Evolutionary conservation across 2,113 vertebrate genomes (phyloP), one percentile per base, ranked within the genome.

Genomic region (Cyanoramphus novaezelandiae): DNA sequence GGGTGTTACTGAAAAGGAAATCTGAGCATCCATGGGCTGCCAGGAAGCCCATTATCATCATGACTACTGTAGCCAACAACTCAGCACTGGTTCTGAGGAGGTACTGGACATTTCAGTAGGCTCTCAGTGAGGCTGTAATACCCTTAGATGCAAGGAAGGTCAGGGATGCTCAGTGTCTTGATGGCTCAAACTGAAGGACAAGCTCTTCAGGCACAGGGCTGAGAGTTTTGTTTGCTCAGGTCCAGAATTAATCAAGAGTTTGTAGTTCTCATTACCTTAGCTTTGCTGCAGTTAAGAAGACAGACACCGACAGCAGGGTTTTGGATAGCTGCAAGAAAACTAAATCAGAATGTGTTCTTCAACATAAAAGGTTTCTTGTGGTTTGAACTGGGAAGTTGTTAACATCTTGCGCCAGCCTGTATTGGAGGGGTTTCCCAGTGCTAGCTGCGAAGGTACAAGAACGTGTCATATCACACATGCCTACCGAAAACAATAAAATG

Each of bases 21-120:
- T 37, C 19, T 55, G 37, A 70, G 9, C 3, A 50, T 23, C 72
- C 44, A 10, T 18, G 39, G 55, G 11, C 31, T 86, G 25, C n/a
- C 52, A 46, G 39, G 35, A 64, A 68, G 17, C 4, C 17, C 16
- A 10, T 15, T 44, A 21, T 53, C 17, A 37, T 91, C n/a, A 57
- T 60, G 46, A 39, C 4, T 46, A 59, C 3, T 0, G 0, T 19
- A 55, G 33, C 28, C 35, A 46, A 28, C 1, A 3, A 25, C n/a
- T 72, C n/a, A 72, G 52, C n/a, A 33, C 15, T 14, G 33, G 4
- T 23, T 83, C 47, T 81, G 29, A 70, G 77, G 17, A 49, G 55
- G 37, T 33, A 65, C 10, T 20, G 50, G 8, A 11, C 0, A 0
- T 20, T 78, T 71, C 50, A 29, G 20, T 21, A 55, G 47, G 33